phyloP scores from a whole-genome alignment of 2,113 vertebrate genomes.

The Brachypodius melanocephalos region DNA sequence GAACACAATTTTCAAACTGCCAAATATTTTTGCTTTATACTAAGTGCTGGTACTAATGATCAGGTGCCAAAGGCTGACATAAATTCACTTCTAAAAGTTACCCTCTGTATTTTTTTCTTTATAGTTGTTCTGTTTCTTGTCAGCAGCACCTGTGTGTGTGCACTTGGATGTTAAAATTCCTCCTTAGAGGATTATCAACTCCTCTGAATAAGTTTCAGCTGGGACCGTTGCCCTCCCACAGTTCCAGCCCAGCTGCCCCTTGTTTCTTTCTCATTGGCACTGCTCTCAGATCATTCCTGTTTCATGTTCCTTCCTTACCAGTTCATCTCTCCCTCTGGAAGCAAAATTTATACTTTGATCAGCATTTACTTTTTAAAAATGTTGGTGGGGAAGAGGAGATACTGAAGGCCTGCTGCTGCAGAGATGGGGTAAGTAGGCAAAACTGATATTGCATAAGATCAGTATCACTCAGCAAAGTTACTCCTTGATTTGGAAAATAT shows the following conservation, averaged over 20 bases:
- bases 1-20: slow-evolving; percentile 8
- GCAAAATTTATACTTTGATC: neutral
- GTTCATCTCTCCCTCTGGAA: neutral
- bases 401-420: neutral
- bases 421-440: neutral
- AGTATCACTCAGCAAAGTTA: neutral
- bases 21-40: slow-evolving; percentile 14
- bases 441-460: fast-evolving
- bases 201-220: neutral
- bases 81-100: neutral
- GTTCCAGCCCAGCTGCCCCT: neutral
- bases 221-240: neutral
- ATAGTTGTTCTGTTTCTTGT: neutral
- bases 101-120: neutral
- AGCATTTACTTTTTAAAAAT: neutral
- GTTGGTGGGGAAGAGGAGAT: neutral
- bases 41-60: neutral
- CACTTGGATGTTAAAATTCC: neutral
- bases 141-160: neutral
- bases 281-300: neutral
- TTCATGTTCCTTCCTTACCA: neutral
- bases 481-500: neutral
- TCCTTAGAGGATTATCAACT: neutral
- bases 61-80: slow-evolving; percentile 17
- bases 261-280: neutral